Conservation (phyloP, 2,888 invertebrate genomes). For the Patella ulyssiponensis region DNA sequence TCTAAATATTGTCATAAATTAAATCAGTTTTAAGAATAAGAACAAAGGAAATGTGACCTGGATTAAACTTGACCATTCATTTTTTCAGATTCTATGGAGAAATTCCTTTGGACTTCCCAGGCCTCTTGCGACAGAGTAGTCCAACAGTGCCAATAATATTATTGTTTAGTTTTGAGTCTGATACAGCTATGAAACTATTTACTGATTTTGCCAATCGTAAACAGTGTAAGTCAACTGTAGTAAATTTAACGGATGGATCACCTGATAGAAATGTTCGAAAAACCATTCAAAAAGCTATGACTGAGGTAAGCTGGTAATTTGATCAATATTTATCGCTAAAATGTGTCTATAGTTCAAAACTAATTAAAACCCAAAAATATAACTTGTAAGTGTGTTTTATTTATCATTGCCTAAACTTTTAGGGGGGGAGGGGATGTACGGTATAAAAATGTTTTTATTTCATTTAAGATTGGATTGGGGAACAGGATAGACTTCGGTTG, state of each 20-base stretch:
- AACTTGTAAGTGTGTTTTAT: too few species aligned
- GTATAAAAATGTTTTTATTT: too few species aligned
- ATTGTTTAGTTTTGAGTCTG: constrained; percentile 62
- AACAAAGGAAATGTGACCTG: too few species aligned
- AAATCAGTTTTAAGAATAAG: too few species aligned
- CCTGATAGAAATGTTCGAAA: constrained; percentile 58
- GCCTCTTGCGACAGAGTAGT: constrained; percentile 60
- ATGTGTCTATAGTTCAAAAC: too few species aligned
- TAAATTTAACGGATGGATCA: constrained; percentile 58
- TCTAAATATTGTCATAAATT: too few species aligned
- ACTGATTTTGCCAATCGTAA: constrained; percentile 64
- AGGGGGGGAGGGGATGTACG: too few species aligned
- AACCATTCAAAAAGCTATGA: constrained; percentile 62
- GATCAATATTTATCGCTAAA: too few species aligned
- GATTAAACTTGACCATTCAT: background rate
- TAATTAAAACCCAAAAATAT: too few species aligned
- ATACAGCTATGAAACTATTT: constrained; percentile 62
- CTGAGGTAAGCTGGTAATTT: constrained; percentile 51
- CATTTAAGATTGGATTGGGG: too few species aligned
- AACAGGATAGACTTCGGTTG: too few species aligned
- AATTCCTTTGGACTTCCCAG: constrained; percentile 59
- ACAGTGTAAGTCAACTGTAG: constrained; percentile 52
- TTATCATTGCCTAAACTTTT: too few species aligned
- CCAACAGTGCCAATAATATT: constrained; percentile 65
- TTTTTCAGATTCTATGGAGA: constrained; percentile 61